Evolutionary conservation across 1,140 invertebrate genomes (phyloP).

Genomic region (Agrilus planipennis): DNA sequence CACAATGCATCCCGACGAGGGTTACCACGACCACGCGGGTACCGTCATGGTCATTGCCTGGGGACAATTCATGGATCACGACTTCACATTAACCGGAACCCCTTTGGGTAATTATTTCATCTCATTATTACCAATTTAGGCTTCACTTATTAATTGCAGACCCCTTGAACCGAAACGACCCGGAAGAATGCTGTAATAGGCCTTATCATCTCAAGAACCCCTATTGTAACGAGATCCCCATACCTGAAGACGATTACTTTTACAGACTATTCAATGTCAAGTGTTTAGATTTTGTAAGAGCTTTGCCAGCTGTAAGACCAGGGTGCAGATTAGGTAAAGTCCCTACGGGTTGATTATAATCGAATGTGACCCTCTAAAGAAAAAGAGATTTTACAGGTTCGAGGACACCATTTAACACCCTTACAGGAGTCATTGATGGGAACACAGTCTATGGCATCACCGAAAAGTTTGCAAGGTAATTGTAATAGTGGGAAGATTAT

Average conservation of each 20-base stretch:
- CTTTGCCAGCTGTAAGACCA: constrained; percentile 68
- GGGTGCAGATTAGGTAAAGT: constrained; percentile 64
- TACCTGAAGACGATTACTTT: constrained; percentile 86
- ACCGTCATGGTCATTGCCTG: constrained; percentile 88
- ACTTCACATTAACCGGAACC: constrained; percentile 78
- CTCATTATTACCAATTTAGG: background rate
- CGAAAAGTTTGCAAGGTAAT: constrained; percentile 59
- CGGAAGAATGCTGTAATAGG: constrained; percentile 75
- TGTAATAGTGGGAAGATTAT: background rate
- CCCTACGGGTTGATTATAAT: background rate
- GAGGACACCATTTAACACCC: constrained; percentile 66
- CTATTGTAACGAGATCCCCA: constrained; percentile 81
- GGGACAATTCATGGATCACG: constrained; percentile 93
- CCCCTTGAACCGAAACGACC: constrained; percentile 71
- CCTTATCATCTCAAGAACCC: constrained; percentile 70
- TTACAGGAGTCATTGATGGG: constrained; percentile 70
- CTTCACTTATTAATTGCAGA: constrained; percentile 38
- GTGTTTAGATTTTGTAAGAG: constrained; percentile 80
- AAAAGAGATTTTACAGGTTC: constrained; percentile 29
- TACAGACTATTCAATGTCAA: constrained; percentile 71
- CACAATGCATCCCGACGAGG: constrained; percentile 83
- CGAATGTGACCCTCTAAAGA: background rate
- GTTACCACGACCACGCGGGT: constrained; percentile 85
- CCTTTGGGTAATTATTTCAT: constrained; percentile 53
- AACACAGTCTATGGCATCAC: constrained; percentile 78